A percentile compares a stretch with the other conserved stretches of the same genome.
phyloP scores from a whole-genome alignment of 2,888 invertebrate species.

The Drosophila algonquin region DNA sequence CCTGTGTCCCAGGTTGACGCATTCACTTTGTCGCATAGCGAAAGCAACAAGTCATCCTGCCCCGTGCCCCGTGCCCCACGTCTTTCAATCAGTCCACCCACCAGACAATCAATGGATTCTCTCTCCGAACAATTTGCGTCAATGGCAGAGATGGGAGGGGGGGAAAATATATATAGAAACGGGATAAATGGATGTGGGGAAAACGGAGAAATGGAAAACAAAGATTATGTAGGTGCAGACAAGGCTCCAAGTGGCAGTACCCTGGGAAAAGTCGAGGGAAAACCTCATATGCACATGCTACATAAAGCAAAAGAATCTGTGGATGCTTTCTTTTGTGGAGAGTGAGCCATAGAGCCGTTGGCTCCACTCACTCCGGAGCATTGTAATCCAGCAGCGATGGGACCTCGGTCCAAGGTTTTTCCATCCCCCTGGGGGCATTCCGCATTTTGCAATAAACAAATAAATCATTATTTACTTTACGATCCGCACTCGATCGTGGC shows the following conservation, averaged over 20 bases:
- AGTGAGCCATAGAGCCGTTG: too few relatives aligned
- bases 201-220: too few relatives aligned
- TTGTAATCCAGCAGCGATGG: not conserved
- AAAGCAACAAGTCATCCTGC: conserved; percentile 72
- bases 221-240: not conserved
- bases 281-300: too few relatives aligned
- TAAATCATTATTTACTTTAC: conserved; percentile 75
- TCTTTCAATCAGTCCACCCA: not conserved
- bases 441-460: conserved; percentile 73
- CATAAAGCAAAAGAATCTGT: not conserved
- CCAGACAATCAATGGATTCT: conserved; percentile 25
- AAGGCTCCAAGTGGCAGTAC: not conserved
- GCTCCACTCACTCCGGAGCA: not conserved
- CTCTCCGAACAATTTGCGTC: conserved; percentile 50
- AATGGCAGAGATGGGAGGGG: conserved; percentile 50
- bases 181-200: conserved; percentile 9
- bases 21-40: conserved; percentile 41
- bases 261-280: too few relatives aligned
- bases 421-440: conserved; percentile 49
- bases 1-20: conserved; percentile 33
- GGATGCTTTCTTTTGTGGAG: not conserved
- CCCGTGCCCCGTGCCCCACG: not conserved
- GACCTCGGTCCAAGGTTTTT: conserved; percentile 2
- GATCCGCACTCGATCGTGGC: conserved; percentile 39
- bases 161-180: conserved; percentile 11